Evolutionary conservation across 2,888 invertebrate genomes (phyloP), one percentile per base, ranked within the genome.

Genomic region (Drosophila merina): DNA sequence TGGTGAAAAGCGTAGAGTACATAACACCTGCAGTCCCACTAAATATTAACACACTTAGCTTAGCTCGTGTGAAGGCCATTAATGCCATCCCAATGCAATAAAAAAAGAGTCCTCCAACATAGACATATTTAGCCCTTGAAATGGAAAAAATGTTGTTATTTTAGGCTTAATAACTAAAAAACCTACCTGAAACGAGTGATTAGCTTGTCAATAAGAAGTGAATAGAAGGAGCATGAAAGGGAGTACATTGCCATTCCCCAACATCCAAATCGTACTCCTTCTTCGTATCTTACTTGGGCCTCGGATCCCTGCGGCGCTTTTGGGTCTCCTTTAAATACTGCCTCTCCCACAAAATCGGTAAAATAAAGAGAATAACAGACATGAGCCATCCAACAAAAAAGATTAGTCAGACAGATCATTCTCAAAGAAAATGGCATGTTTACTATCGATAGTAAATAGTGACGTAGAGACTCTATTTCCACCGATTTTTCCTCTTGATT

Each of bases 331-430:
- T 88, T 86, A 52, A 90, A 91, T 48, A 91, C 91, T 33, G 91
- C 90, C 75, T 91, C 91, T 0, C 91, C 91, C 44, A 92, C 98
- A 89, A 98, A 99, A 92, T 98, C 98, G 0, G 98, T 99, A 91
- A 99, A 98, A 91, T 98, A 98, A 5, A 99, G 93, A 0, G 98
- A 98, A 90, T 98, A 99, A 91, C 98, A 98, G 47, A 99, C 98
- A 81, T 99, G 96, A 0, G 98, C 97, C 98, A 98, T 98, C 98
- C 98, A 99, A 89, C 98, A 98, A 92, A 98, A 98, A 36, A 98
- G 93, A 92, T 98, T 98, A 10, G 98, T 98, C 71, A 98, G 90
- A 88, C 98, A 98, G 9, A 98, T 94, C 88, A 97, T 94, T 33
- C 96, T 93, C 75, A 98, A 93, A 0, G 97, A 97, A 83, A 93